Evolutionary conservation across 2,888 invertebrate species (phyloP).

Genomic region (Drosophila buzzatii): DNA sequence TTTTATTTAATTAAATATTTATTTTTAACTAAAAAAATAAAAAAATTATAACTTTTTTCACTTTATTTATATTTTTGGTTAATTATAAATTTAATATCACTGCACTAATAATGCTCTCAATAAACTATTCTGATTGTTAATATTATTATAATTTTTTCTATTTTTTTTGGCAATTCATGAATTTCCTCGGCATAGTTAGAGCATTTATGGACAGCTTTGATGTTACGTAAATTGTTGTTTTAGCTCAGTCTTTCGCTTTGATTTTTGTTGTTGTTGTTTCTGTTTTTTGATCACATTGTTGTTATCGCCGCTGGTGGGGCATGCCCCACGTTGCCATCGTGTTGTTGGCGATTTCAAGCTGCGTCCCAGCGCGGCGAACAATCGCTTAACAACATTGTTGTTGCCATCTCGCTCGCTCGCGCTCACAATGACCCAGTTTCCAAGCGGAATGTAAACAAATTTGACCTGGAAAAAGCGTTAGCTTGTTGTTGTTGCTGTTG

Average conservation of each 20-base stretch:
- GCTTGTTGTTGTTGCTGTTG: constrained; percentile 45
- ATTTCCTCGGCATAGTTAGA: not conserved
- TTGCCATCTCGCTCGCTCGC: constrained; percentile 60
- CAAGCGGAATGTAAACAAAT: constrained; percentile 83
- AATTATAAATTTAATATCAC: too few species aligned
- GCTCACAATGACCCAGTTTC: constrained; percentile 83
- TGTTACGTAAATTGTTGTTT: constrained; percentile 6
- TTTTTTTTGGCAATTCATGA: not conserved
- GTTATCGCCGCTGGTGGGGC: constrained; percentile 55
- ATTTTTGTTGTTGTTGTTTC: not conserved
- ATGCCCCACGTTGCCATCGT: constrained; percentile 65
- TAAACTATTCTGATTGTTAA: too few species aligned
- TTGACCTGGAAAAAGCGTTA: constrained; percentile 79
- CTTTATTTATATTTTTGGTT: too few species aligned
- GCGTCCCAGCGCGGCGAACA: constrained; percentile 61
- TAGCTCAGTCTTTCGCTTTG: not conserved
- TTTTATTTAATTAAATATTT: too few species aligned
- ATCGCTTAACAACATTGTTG: constrained; percentile 39
- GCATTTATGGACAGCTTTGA: constrained; percentile 23
- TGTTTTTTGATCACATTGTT: constrained; percentile 30
- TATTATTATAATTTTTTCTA: not conserved
- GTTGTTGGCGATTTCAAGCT: constrained; percentile 62
- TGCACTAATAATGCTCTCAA: too few species aligned
- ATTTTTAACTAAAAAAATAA: too few species aligned
- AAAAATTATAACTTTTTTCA: too few species aligned